Evolutionary conservation across 2,888 invertebrate genomes (phyloP).

Genomic region (Xestia xanthographa): DNA sequence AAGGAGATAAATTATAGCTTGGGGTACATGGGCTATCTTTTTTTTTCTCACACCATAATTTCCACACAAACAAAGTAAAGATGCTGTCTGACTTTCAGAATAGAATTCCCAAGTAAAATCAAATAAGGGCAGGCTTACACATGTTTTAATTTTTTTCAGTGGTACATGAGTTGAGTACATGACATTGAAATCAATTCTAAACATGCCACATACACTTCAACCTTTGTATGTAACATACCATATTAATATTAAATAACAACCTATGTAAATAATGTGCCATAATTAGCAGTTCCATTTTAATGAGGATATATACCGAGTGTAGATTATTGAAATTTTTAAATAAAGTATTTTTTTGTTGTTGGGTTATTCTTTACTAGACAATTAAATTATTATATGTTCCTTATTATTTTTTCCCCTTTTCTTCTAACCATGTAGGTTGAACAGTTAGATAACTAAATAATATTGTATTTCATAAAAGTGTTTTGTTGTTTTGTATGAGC

Average conservation of each 20-base stretch:
- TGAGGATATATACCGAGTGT: background rate
- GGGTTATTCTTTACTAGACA: background rate
- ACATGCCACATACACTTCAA: conserved; percentile 15
- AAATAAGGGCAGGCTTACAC: background rate
- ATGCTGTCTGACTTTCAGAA: background rate
- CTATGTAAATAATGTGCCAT: conserved; percentile 10
- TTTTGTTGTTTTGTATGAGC: background rate
- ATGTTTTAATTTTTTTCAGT: conserved; percentile 9
- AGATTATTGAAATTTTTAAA: background rate
- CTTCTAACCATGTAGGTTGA: background rate
- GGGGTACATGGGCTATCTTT: too few species aligned
- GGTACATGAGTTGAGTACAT: conserved; percentile 3
- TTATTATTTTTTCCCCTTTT: background rate
- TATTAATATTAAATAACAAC: conserved; percentile 50
- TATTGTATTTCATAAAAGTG: background rate
- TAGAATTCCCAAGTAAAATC: too few species aligned
- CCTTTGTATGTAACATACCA: background rate
- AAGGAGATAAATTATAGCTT: too few species aligned
- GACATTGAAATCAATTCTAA: conserved; percentile 47
- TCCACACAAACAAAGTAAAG: too few species aligned
- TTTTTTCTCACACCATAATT: too few species aligned
- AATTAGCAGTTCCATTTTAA: background rate
- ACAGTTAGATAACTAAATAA: background rate
- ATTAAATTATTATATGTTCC: background rate
- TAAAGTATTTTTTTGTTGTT: background rate